Base-by-base conservation (phyloP, 2,888 invertebrate genomes). In the Pilophorus perplexus region DNA sequence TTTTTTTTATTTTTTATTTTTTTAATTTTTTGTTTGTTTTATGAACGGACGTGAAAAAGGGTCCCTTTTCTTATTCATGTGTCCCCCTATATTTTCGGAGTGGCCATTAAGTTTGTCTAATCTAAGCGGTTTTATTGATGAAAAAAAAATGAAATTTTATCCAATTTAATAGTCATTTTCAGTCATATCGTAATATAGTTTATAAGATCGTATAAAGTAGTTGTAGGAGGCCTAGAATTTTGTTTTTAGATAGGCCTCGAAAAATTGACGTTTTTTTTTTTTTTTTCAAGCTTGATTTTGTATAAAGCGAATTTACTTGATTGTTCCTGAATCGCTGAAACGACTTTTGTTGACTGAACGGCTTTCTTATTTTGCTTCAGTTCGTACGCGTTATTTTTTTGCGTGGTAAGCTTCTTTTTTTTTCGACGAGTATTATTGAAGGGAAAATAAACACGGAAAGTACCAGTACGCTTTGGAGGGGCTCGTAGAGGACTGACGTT, bases 81-180 rank as follows among this genome's bases (percentile, higher is more conserved):
- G n/a, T n/a, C n/a, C n/a, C n/a, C n/a, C n/a, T n/a, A 38, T 40
- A 40, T 5, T 59, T 14, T 59, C 25, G 59, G 20, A 40, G 59
- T 42, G 38, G 59, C 38, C 59, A 59, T 59, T 22, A 28, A 59
- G 22, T n/a, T n/a, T n/a, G n/a, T n/a, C n/a, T n/a, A n/a, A n/a
- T n/a, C n/a, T n/a, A 33, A 42, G 20, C 4, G 28, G 6, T 25
- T 16, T 62, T 46, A 16, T 8, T 16, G 10, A 42, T 10, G 22
- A 27, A 46, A 46, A 44, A 62, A 62, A 62, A 10, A 48, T 23
- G 18, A 59, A 42, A 27, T 22, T 46, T 42, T 46, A 64, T 62
- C 55, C n/a, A n/a, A n/a, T n/a, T 66, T 48, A 37, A 75, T 78
- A 78, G 78, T 78, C 77, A 78, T 74, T 76, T 77, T 77, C 75